These are phyloP conservation scores for Palloptera scutellata DNA, from an alignment of 2,888 invertebrate species.

Conservation along the genomic window DNA sequence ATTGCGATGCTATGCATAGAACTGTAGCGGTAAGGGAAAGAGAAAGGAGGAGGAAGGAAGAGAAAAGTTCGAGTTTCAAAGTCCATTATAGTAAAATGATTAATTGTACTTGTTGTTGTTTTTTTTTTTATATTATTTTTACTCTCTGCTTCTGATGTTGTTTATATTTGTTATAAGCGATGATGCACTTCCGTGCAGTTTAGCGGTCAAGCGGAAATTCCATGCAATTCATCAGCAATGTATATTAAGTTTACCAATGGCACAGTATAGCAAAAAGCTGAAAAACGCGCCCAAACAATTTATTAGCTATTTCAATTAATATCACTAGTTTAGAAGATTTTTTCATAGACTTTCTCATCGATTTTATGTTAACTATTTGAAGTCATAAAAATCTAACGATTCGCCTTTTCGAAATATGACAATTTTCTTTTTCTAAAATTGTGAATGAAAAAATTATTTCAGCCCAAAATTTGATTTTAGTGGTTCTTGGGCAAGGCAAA, in stretches of 20 bases:
- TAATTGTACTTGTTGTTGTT: conserved; percentile 13
- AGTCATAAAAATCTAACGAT: no score
- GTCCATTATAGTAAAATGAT: background rate
- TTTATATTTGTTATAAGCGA: background rate
- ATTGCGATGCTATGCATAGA: no score
- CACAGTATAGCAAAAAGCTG: background rate
- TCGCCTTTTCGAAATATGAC: no score
- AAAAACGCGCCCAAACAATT: background rate
- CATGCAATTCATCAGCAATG: conserved; percentile 12
- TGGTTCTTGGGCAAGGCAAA: no score
- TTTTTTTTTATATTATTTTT: background rate
- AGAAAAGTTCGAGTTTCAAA: background rate
- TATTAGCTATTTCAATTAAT: background rate
- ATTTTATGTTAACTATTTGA: no score
- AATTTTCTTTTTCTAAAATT: no score
- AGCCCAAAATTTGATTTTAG: no score
- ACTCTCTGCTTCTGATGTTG: background rate
- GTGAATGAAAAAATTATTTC: no score
- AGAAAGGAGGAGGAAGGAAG: no score
- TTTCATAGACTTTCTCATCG: no score
- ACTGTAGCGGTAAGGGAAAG: no score
- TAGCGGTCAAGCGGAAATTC: conserved; percentile 21
- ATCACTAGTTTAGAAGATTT: background rate
- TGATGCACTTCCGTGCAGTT: conserved; percentile 7
- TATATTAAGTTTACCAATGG: background rate